phyloP scores from a whole-genome alignment of 2,797 vertebrate genomes.

The Muscicapa comitata region DNA sequence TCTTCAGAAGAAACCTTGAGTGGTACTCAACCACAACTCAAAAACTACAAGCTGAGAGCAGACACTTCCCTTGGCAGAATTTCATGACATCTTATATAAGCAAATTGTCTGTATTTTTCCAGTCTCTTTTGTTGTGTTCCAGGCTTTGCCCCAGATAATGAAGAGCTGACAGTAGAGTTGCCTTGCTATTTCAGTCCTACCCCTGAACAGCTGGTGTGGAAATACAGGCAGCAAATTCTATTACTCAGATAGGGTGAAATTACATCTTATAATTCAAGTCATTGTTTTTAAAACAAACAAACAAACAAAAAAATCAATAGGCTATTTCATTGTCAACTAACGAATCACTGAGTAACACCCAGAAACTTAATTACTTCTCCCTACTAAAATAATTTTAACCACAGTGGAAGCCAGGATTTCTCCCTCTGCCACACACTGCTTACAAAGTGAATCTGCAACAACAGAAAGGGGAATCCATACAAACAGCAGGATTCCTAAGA shows the following conservation, averaged over 20 bases:
- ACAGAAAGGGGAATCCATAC: not conserved
- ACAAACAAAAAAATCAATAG: not conserved
- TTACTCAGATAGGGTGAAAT: conserved; percentile 1
- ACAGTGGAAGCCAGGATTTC: not conserved
- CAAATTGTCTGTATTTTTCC: not conserved
- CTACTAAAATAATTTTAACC: not conserved
- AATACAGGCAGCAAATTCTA: not conserved
- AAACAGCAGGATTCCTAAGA: not conserved
- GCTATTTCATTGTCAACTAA: not conserved
- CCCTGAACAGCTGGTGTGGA: not conserved
- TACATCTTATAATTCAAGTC: not conserved
- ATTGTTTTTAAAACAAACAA: not conserved
- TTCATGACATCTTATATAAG: not conserved
- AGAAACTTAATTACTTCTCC: not conserved
- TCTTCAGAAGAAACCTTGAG: not conserved
- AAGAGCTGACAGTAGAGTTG: not conserved
- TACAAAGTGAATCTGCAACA: not conserved
- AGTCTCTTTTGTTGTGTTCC: not conserved
- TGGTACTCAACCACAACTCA: not conserved
- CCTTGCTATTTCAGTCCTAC: not conserved
- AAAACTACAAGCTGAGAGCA: not conserved
- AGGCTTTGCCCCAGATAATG: not conserved
- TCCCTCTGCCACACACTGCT: not conserved
- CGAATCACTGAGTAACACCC: not conserved
- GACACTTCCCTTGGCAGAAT: not conserved